Evolutionary conservation across 2,797 vertebrate genomes (phyloP), one percentile per base, ranked within the genome.

Genomic region (Fistularia commersonii): DNA sequence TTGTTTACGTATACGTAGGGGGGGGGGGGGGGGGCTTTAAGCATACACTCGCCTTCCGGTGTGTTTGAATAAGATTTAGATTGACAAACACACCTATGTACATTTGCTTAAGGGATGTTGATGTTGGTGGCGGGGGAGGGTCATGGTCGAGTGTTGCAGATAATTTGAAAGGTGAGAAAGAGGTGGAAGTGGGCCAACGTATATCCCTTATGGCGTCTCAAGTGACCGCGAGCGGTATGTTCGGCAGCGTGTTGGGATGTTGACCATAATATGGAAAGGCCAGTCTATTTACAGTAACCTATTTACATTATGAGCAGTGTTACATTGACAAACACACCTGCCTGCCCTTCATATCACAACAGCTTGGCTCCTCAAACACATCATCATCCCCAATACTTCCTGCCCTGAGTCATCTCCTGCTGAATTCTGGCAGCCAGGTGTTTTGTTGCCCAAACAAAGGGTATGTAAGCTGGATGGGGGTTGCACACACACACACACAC

Each of bases 221-320:
- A n/a, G n/a, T n/a, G n/a, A n/a, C n/a, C n/a, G n/a, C n/a, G 57
- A 61, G 35, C 23, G n/a, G 11, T 49, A 64, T 71, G 49, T 83
- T 75, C 78, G 77, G 76, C 65, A 67, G 64, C 72, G 57, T 31
- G 1, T 0, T 11, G 43, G 36, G 61, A 47, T 67, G 51, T 56
- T 52, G n/a, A n/a, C n/a, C n/a, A n/a, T n/a, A n/a, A n/a, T n/a
- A n/a, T n/a, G n/a, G n/a, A n/a, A n/a, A n/a, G n/a, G n/a, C n/a
- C n/a, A n/a, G n/a, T 77, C 60, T 81, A 74, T 79, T 78, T 82
- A 70, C 51, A 67, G 78, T 69, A 49, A 41, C 50, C 69, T 72
- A 73, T 80, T 80, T 70, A 72, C 74, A 46, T 69, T 78, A 34
- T 32, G 57, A 65, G 51, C 32, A 45, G 41, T 43, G 56, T 59